Evolutionary conservation across 2,888 invertebrate species (phyloP).

Genomic region (Aplocera efformata): DNA sequence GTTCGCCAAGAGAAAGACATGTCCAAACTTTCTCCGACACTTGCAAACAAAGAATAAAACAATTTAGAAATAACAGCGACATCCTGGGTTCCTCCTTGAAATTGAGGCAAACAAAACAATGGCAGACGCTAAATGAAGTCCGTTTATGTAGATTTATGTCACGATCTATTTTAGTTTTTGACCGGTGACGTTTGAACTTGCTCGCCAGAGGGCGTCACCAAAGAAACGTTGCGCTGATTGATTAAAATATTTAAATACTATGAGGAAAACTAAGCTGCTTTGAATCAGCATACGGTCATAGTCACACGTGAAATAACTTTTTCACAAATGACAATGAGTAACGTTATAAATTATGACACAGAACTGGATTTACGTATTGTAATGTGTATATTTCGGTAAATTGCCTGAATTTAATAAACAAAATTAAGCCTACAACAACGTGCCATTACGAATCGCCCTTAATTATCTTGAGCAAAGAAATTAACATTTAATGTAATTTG

Average conservation of each 20-base stretch:
- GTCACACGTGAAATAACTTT: slow-evolving; percentile 22
- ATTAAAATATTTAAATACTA: slow-evolving; percentile 29
- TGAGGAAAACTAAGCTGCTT: slow-evolving; percentile 39
- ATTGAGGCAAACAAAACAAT: slow-evolving; percentile 45
- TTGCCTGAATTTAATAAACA: too few species aligned
- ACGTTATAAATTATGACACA: too few species aligned
- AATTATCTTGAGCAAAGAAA: too few species aligned
- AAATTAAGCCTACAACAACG: too few species aligned
- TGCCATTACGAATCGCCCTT: too few species aligned
- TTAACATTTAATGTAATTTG: slow-evolving; percentile 4
- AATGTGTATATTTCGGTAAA: too few species aligned
- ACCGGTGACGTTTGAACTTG: slow-evolving; percentile 61
- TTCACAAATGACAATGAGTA: slow-evolving; percentile 21
- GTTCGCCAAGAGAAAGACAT: slow-evolving; percentile 8
- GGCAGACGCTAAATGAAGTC: slow-evolving; percentile 55
- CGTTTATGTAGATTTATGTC: slow-evolving; percentile 76
- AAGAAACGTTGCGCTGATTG: slow-evolving; percentile 29
- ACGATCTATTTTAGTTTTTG: slow-evolving; percentile 65
- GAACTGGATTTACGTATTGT: too few species aligned
- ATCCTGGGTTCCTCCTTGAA: slow-evolving; percentile 13
- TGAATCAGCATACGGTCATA: slow-evolving; percentile 12
- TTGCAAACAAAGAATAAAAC: slow-evolving; percentile 3
- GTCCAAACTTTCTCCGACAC: slow-evolving; percentile 16
- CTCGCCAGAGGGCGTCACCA: slow-evolving; percentile 46
- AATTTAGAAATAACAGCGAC: slow-evolving; percentile 3